Evolutionary conservation across 1,140 invertebrate species (phyloP).

Genomic region (Zaprionus davidi): DNA sequence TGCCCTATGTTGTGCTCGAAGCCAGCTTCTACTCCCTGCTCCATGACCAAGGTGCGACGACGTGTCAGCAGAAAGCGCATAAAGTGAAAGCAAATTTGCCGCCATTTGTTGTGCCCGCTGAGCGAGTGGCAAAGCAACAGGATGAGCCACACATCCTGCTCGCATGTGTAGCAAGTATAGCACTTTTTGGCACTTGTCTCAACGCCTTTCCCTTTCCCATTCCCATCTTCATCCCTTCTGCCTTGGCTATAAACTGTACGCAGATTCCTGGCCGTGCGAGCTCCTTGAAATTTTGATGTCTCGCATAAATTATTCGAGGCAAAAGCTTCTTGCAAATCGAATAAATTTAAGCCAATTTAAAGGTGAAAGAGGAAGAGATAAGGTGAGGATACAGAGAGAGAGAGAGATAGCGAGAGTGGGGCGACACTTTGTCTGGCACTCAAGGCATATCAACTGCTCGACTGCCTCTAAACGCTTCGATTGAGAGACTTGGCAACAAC

Average conservation of each 20-base stretch:
- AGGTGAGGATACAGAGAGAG: background rate
- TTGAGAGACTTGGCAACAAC: conserved; percentile 8
- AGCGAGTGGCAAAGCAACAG: conserved; percentile 44
- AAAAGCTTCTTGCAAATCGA: conserved; percentile 47
- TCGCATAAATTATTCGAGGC: conserved; percentile 47
- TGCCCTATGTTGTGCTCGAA: conserved; percentile 4
- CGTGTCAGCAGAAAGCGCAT: conserved; percentile 55
- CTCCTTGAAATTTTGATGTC: conserved; percentile 46
- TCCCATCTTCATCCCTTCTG: background rate
- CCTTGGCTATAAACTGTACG: background rate
- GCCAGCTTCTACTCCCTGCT: background rate
- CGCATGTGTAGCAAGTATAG: conserved; percentile 24
- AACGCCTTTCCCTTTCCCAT: background rate
- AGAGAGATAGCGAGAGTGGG: conserved; percentile 18
- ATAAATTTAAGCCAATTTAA: conserved; percentile 58
- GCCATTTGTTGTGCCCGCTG: conserved; percentile 25
- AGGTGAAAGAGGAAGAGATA: conserved; percentile 12
- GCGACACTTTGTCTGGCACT: conserved; percentile 14
- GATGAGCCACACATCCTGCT: conserved; percentile 16
- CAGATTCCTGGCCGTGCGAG: conserved; percentile 8
- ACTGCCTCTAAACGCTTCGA: conserved; percentile 32
- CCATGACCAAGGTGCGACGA: conserved; percentile 47
- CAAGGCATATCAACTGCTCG: conserved; percentile 46
- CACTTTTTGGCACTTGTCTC: conserved; percentile 35
- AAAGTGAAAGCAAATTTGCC: conserved; percentile 52